phyloP scores from a whole-genome alignment of 2,888 invertebrate species.

The Drosophila macrospina region DNA sequence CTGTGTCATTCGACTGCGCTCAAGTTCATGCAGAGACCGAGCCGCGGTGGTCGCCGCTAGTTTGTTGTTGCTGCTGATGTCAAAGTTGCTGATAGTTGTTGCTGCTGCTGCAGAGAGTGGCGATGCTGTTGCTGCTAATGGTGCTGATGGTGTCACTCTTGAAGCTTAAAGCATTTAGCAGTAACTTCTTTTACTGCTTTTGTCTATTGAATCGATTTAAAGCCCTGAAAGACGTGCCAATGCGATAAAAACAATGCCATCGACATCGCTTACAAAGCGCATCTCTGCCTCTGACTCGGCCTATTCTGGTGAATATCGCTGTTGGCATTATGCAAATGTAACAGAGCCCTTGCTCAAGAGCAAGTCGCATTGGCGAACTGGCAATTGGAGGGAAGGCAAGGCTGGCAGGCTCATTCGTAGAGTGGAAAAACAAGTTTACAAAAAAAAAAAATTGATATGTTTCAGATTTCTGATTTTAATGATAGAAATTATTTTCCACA shows the following conservation, averaged over 20 bases:
- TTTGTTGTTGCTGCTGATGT: slow-evolving; percentile 28
- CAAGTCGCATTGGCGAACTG: slow-evolving; percentile 34
- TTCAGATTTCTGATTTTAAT: slow-evolving; percentile 43
- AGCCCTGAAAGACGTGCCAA: slow-evolving; percentile 61
- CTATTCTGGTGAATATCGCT: slow-evolving; percentile 72
- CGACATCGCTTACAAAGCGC: slow-evolving; percentile 58
- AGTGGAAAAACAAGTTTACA: slow-evolving; percentile 36
- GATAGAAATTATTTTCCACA: slow-evolving; percentile 59
- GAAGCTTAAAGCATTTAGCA: slow-evolving; percentile 55
- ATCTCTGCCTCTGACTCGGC: slow-evolving; percentile 50
- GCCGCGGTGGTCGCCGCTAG: slow-evolving; percentile 48
- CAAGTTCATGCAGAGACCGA: slow-evolving; percentile 74
- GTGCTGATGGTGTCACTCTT: slow-evolving; percentile 33
- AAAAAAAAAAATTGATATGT: slow-evolving; percentile 27
- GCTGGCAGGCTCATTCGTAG: slow-evolving; percentile 35
- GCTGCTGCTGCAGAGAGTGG: slow-evolving; percentile 14
- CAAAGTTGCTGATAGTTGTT: slow-evolving; percentile 7
- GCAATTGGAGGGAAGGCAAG: too few species aligned
- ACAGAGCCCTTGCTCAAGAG: slow-evolving; percentile 48
- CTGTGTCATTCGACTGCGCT: slow-evolving; percentile 76
- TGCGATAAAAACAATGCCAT: slow-evolving; percentile 71
- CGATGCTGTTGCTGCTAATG: slow-evolving; percentile 21
- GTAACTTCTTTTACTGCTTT: slow-evolving; percentile 74
- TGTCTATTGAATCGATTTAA: slow-evolving; percentile 66
- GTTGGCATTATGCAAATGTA: slow-evolving; percentile 66